Evolutionary conservation across 23 tunicate species (phyloP).

Genomic region (Phallusia fumigata): DNA sequence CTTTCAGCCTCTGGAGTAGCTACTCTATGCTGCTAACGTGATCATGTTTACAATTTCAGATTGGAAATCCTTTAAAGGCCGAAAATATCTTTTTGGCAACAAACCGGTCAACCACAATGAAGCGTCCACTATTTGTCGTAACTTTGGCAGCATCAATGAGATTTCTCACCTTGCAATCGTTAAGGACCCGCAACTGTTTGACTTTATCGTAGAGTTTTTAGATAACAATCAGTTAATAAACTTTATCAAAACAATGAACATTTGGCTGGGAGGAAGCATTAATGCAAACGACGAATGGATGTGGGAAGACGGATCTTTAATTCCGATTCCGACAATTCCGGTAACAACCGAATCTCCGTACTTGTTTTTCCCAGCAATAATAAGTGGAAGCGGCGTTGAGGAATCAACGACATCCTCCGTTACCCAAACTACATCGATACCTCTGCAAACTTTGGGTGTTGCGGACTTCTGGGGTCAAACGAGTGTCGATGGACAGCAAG

Average conservation of each 20-base stretch:
- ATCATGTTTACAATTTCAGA: too few relatives aligned
- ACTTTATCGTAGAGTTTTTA: background rate
- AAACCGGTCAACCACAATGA: background rate
- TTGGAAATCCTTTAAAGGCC: background rate
- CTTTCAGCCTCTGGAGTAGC: too few relatives aligned
- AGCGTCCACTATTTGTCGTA: background rate
- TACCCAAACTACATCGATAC: background rate
- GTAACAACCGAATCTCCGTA: too few relatives aligned
- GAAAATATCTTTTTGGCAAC: background rate
- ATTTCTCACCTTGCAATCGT: background rate
- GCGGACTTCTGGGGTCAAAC: too few relatives aligned
- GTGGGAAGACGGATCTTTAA: background rate
- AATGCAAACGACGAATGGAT: background rate
- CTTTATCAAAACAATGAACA: background rate
- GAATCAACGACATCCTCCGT: background rate
- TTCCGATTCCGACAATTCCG: background rate
- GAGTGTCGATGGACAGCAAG: too few relatives aligned
- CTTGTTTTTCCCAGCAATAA: background rate
- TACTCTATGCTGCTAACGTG: too few relatives aligned
- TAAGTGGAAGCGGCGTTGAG: background rate
- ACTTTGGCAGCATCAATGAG: background rate
- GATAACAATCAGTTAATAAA: background rate
- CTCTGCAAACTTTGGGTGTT: too few relatives aligned
- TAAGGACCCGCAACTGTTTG: background rate
- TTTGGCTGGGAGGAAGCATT: background rate